Conservation (phyloP, 2,888 invertebrate species). For the Polydrusus cervinus region DNA sequence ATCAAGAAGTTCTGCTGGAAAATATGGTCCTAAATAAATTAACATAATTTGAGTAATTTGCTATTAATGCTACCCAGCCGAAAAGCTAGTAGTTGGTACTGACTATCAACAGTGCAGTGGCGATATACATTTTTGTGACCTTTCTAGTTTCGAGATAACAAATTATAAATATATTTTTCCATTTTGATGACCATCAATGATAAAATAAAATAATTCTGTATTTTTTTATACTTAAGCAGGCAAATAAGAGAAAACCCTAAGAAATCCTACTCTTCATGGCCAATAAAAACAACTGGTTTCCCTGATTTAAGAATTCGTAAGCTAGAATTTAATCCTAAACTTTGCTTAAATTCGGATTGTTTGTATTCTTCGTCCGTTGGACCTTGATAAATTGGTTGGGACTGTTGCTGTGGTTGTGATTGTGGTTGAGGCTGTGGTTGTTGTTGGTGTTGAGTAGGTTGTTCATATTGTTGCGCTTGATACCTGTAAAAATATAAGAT, state of each 20-base stretch:
- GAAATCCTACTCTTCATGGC: constrained; percentile 44
- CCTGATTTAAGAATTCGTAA: constrained; percentile 46
- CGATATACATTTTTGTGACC: too few species aligned
- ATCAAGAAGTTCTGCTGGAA: too few species aligned
- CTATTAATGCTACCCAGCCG: too few species aligned
- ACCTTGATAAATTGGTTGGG: constrained; percentile 30
- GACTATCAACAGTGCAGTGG: too few species aligned
- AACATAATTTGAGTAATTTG: too few species aligned
- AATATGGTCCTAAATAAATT: too few species aligned
- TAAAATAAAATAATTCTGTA: too few species aligned
- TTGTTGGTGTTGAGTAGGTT: constrained; percentile 24
- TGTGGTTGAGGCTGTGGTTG: constrained; percentile 15
- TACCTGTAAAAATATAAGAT: constrained; percentile 3
- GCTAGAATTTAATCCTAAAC: constrained; percentile 46
- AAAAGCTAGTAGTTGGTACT: too few species aligned
- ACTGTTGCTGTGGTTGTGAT: constrained; percentile 15
- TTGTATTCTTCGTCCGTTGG: constrained; percentile 47
- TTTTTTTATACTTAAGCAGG: too few species aligned
- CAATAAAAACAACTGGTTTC: constrained; percentile 49
- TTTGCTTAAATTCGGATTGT: constrained; percentile 41
- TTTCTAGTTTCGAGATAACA: too few species aligned
- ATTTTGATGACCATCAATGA: too few species aligned
- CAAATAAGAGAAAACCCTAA: not conserved
- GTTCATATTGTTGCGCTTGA: constrained; percentile 19
- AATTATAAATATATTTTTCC: too few species aligned